Conservation (phyloP, 2,113 vertebrate genomes). For the Empidonax traillii region DNA sequence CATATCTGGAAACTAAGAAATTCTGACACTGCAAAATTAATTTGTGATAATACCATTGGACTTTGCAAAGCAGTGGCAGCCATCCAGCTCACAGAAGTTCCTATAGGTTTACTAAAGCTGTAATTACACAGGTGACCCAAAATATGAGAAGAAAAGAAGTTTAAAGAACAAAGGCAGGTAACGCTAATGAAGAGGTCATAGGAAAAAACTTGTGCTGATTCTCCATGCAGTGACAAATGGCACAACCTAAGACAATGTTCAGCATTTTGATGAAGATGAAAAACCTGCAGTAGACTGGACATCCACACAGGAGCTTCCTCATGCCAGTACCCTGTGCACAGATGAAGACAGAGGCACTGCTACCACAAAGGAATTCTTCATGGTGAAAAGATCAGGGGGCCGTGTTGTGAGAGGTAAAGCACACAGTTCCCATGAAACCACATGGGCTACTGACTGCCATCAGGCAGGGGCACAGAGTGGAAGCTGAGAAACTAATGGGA, state of each 20-base stretch:
- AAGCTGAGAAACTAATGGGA: background rate
- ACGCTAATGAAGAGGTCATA: background rate
- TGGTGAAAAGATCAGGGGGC: background rate
- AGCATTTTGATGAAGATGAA: background rate
- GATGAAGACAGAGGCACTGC: background rate
- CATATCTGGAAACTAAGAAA: background rate
- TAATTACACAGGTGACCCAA: background rate
- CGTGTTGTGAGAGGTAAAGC: background rate
- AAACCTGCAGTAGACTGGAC: background rate
- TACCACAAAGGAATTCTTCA: background rate
- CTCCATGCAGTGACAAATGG: background rate
- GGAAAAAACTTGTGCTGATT: background rate
- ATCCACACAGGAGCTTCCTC: background rate
- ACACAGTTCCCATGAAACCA: background rate
- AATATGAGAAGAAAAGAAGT: background rate
- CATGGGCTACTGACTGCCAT: background rate
- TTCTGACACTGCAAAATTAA: background rate
- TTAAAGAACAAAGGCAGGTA: background rate
- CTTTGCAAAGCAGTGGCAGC: background rate
- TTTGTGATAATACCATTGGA: background rate
- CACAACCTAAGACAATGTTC: background rate
- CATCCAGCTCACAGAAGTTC: background rate
- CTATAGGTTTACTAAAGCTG: background rate
- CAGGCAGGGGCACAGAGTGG: background rate
- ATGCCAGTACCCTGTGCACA: background rate